Conservation (phyloP, 2,888 invertebrate genomes). For the Tetranychus truncatus region DNA sequence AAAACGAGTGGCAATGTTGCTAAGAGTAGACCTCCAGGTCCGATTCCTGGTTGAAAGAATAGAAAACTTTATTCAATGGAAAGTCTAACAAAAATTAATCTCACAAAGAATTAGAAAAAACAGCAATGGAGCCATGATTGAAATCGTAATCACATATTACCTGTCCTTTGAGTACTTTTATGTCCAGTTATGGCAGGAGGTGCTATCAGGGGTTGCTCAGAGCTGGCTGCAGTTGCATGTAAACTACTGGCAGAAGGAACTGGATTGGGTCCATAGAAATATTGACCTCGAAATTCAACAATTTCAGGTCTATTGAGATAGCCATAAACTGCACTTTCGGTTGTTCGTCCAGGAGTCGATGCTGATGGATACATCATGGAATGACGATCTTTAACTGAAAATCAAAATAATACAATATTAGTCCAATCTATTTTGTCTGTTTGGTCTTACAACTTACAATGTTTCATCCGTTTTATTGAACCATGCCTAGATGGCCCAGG, state of each 20-base stretch:
- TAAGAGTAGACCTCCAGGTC: slow-evolving; percentile 19
- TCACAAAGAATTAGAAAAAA: not conserved
- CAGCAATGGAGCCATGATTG: not conserved
- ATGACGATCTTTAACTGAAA: not conserved
- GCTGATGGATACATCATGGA: slow-evolving; percentile 10
- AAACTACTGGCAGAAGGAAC: slow-evolving; percentile 8
- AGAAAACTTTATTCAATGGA: no score
- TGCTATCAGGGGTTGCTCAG: not conserved
- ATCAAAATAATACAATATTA: not conserved
- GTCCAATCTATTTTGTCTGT: not conserved
- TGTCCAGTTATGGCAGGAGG: slow-evolving; percentile 2
- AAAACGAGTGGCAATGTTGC: slow-evolving; percentile 20
- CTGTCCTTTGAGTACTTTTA: not conserved
- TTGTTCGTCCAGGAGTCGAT: slow-evolving; percentile 10
- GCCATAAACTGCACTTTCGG: slow-evolving; percentile 23
- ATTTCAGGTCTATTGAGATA: slow-evolving; percentile 24
- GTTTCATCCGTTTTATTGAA: not conserved
- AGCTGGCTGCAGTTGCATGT: not conserved
- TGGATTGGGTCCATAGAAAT: slow-evolving; percentile 25
- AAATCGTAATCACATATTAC: not conserved
- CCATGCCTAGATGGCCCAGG: not conserved
- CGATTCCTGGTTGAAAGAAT: slow-evolving; percentile 11
- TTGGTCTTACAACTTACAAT: not conserved
- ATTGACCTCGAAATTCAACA: slow-evolving; percentile 27
- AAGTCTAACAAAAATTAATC: not conserved